Base-by-base conservation (phyloP, 2,797 vertebrate species). In the Okamejei kenojei region DNA sequence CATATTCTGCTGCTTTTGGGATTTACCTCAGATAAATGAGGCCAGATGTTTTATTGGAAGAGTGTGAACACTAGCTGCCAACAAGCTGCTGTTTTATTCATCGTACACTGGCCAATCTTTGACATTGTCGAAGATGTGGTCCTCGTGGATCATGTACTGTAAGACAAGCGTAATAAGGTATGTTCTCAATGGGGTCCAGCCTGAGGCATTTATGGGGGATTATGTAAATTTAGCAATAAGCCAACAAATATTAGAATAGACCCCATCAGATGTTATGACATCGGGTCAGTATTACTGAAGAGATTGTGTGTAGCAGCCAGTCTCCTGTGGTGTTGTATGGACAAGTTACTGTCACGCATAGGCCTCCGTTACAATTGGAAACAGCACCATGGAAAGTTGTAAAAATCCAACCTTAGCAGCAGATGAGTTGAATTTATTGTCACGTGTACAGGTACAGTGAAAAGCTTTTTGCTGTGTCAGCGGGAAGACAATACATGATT, bases 31-130 rank as follows among this genome's bases (percentile, higher is more conserved):
- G 84, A 29, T 88, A 88, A 88, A 63, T 68, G n/a, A 68, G 63
- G 17, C 61, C 84, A 88, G 84, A 88, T 88, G 84, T 35, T 88
- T 88, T 88, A 63, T 35, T 88, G 61, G 84, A 68, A 35, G 29
- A 63, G n/a, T 19, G 29, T 17, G 17, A 54, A 15, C 21, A 17
- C 61, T 88, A 63, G 23, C 61, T 88, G 84, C 61, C 61, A 68
- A 21, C n/a, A n/a, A 88, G n/a, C 84, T 65, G 84, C 84, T 88
- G 84, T 45, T 88, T 88, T 88, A 68, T 32, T 63, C n/a, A 8
- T 19, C 19, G 10, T 35, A 6, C 32, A 21, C 35, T 13, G 54
- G 58, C 63, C 15, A 63, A 63, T 86, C n/a, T 86, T 58, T 65
- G 84, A 88, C 54, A 84, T 35, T 65, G 13, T 68, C 35, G 84